phyloP scores from a whole-genome alignment of 2,113 vertebrate species.

The Sinosuthora webbiana region DNA sequence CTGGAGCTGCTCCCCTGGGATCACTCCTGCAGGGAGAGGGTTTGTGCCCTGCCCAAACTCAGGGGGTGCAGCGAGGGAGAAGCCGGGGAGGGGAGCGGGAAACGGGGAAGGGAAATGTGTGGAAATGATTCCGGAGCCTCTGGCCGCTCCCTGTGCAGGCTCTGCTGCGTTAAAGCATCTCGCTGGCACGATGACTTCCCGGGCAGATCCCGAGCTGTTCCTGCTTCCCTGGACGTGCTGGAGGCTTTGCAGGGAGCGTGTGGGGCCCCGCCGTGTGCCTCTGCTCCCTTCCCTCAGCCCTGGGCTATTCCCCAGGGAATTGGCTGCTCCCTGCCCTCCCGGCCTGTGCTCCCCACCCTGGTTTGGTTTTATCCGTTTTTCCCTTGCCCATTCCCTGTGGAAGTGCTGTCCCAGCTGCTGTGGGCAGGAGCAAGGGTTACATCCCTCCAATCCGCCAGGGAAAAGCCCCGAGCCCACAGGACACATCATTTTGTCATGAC shows the following conservation, averaged over 20 bases:
- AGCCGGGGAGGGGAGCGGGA: background rate
- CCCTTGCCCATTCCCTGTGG: accelerated
- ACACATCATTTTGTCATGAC: background rate
- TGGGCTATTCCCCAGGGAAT: background rate
- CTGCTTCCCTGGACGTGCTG: background rate
- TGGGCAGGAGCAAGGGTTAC: background rate
- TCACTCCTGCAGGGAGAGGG: background rate
- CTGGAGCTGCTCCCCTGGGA: background rate
- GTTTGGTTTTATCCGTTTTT: background rate
- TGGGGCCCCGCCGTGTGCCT: background rate
- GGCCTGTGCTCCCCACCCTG: background rate
- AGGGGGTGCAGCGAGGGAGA: background rate
- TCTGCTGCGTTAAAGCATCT: background rate
- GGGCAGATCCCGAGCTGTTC: background rate
- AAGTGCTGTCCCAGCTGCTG: background rate
- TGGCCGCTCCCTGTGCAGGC: background rate
- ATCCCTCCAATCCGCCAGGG: background rate
- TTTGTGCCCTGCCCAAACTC: background rate
- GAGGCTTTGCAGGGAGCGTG: accelerated
- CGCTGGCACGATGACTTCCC: background rate
- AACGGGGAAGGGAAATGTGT: accelerated
- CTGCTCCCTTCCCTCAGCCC: background rate
- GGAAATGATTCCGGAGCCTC: background rate
- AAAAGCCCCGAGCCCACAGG: background rate
- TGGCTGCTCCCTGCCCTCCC: background rate